Evolutionary conservation across 2,113 vertebrate genomes (phyloP).

Genomic region (Podarcis muralis): DNA sequence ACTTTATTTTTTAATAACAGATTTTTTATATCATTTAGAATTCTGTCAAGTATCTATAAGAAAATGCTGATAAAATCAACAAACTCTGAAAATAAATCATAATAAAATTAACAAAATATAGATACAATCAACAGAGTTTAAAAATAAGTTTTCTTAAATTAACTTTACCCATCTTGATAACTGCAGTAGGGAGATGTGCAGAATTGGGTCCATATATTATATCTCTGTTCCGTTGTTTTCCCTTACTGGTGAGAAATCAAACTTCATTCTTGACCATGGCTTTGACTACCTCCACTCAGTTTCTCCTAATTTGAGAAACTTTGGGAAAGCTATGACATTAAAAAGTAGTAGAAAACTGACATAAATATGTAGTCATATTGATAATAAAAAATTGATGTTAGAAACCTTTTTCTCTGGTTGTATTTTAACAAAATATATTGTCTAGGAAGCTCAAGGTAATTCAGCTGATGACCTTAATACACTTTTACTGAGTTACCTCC

Average conservation of each 20-base stretch:
- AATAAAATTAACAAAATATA: no score
- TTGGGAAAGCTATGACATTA: neutral
- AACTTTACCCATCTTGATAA: neutral
- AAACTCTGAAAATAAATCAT: no score
- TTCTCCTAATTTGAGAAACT: neutral
- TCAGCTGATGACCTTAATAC: neutral
- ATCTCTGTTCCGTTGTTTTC: neutral
- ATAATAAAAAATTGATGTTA: neutral
- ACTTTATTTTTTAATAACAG: neutral
- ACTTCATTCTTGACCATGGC: neutral
- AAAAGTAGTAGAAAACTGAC: neutral
- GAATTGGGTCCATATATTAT: neutral
- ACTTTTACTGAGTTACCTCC: conserved; percentile 11
- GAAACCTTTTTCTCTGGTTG: neutral
- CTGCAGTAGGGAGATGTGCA: neutral
- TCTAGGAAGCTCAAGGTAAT: no score
- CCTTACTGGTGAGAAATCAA: neutral
- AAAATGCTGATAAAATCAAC: no score
- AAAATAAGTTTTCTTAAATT: neutral
- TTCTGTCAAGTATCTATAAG: no score
- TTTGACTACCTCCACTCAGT: neutral
- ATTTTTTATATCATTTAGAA: no score
- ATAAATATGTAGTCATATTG: neutral
- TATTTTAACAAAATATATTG: neutral
- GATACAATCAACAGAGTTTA: no score